Percentiles rank a stretch among this genome's conserved stretches.
Conservation (phyloP, 1,140 invertebrate species). For the silkworm (Bombyx mori) region DNA sequence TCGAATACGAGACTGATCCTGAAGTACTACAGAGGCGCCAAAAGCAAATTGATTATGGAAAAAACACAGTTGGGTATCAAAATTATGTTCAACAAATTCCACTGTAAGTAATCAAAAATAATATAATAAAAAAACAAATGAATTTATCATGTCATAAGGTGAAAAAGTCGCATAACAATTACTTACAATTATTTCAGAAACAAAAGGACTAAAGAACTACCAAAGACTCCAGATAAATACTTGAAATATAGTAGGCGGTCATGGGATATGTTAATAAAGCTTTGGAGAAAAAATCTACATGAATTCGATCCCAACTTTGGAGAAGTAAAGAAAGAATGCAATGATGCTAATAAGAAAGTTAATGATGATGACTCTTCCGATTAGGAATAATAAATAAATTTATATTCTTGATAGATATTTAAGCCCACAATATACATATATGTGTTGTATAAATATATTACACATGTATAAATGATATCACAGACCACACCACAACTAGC, state of each 20-base stretch:
- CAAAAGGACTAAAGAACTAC: constrained; percentile 79
- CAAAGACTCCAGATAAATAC: constrained; percentile 89
- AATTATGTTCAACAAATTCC: constrained; percentile 82
- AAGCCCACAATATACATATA: no score
- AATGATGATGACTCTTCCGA: constrained; percentile 4
- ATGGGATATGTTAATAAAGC: constrained; percentile 89
- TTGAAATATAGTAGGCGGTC: constrained; percentile 90
- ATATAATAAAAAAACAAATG: constrained; percentile 5
- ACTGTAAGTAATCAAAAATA: constrained; percentile 72
- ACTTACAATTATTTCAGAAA: constrained; percentile 62
- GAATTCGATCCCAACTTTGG: constrained; percentile 77
- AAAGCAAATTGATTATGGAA: constrained; percentile 96
- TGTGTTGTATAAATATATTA: no score
- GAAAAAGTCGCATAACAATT: no score
- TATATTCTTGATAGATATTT: no score
- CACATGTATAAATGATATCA: no score
- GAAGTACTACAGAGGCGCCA: constrained; percentile 82
- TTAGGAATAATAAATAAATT: neutral
- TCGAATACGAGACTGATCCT: constrained; percentile 81
- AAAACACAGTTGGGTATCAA: constrained; percentile 92
- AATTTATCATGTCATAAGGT: neutral
- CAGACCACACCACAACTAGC: no score
- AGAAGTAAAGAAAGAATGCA: constrained; percentile 13
- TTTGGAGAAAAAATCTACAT: constrained; percentile 90
- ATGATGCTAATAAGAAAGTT: constrained; percentile 11